Conservation (phyloP, 2,888 invertebrate species). For the Ochlodes sylvanus region DNA sequence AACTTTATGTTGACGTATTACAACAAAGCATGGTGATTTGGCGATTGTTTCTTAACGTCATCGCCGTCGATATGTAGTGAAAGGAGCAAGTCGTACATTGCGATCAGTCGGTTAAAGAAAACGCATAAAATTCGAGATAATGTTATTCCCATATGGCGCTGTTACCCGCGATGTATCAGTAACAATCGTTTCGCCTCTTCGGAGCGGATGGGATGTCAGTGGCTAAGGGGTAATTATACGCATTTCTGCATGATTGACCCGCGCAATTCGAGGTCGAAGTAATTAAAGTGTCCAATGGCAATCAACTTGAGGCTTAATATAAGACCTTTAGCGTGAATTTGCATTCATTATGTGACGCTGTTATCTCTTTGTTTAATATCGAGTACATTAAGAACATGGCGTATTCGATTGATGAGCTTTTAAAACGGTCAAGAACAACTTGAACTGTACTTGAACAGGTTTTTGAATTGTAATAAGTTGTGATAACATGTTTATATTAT, state of each 20-base stretch:
- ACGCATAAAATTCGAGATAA: no score
- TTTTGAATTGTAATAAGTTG: neutral
- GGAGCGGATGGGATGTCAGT: neutral
- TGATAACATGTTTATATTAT: neutral
- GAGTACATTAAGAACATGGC: slow-evolving; percentile 22
- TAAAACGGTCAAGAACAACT: slow-evolving; percentile 27
- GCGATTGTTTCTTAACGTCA: no score
- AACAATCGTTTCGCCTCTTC: slow-evolving; percentile 3
- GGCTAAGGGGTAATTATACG: slow-evolving; percentile 55
- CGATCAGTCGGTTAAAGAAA: no score
- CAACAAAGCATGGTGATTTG: no score
- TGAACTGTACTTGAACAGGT: neutral
- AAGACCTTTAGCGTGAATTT: slow-evolving; percentile 36
- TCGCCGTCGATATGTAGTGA: no score
- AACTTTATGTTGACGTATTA: no score
- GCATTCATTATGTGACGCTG: slow-evolving; percentile 34
- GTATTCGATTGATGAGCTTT: slow-evolving; percentile 26
- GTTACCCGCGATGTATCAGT: no score
- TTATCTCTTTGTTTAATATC: slow-evolving; percentile 37
- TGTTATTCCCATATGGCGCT: no score
- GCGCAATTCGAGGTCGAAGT: slow-evolving; percentile 69
- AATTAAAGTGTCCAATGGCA: slow-evolving; percentile 70
- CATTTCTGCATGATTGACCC: slow-evolving; percentile 64
- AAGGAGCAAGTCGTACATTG: no score
- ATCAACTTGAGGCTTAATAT: slow-evolving; percentile 37